Evolutionary conservation across 2,888 invertebrate species (phyloP).

Genomic region (Choristoneura rosaceana): DNA sequence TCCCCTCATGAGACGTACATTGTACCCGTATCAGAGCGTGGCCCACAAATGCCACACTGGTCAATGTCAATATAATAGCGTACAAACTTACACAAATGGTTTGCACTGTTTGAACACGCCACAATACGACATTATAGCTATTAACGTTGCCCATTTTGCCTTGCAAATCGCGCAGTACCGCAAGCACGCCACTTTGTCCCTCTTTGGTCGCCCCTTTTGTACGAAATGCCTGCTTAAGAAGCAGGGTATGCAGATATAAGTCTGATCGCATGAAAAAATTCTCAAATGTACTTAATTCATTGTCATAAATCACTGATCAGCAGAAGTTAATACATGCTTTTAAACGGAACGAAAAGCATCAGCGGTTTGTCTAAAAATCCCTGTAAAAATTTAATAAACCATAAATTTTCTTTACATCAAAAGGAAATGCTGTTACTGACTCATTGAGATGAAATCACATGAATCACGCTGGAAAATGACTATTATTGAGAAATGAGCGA

Average conservation of each 20-base stretch:
- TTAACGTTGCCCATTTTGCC: slow-evolving; percentile 9
- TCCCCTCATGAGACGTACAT: not conserved
- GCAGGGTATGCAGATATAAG: not conserved
- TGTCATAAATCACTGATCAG: not conserved
- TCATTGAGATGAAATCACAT: slow-evolving; percentile 29
- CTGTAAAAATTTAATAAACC: slow-evolving; percentile 1
- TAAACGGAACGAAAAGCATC: not conserved
- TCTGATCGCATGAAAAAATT: not conserved
- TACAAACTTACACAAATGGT: slow-evolving; percentile 4
- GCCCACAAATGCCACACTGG: not conserved
- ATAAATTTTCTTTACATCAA: slow-evolving; percentile 26
- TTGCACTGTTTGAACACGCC: not conserved
- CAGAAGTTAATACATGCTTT: not conserved
- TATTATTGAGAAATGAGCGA: slow-evolving; percentile 25
- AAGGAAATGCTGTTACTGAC: slow-evolving; percentile 24
- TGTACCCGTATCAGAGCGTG: not conserved
- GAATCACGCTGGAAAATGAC: slow-evolving; percentile 32
- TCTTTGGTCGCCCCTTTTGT: not conserved
- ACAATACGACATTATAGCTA: slow-evolving; percentile 1
- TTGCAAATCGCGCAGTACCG: slow-evolving; percentile 3
- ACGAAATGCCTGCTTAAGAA: not conserved
- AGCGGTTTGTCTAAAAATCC: not conserved
- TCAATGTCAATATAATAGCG: not conserved
- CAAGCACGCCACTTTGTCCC: not conserved
- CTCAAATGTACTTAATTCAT: not conserved